Evolutionary conservation across 2,797 vertebrate genomes (phyloP).

Genomic region (Parauchenoglanis punctatus): DNA sequence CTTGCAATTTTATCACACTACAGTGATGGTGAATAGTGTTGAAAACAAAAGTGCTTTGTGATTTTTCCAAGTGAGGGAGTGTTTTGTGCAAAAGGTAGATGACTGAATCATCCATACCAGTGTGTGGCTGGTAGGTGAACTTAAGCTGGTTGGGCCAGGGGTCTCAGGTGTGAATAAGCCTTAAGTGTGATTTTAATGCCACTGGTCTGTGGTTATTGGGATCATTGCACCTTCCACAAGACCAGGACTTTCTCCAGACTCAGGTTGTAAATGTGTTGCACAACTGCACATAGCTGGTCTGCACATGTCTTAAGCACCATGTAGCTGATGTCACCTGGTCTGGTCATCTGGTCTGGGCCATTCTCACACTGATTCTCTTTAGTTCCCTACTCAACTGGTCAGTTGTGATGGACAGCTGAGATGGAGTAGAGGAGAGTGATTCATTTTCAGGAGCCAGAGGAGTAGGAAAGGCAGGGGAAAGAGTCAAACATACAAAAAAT

Average conservation of each 20-base stretch:
- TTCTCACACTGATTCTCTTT: slow-evolving; percentile 6
- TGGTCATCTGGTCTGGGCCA: neutral
- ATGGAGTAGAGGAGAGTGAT: neutral
- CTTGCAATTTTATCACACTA: neutral
- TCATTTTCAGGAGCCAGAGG: neutral
- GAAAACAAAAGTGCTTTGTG: neutral
- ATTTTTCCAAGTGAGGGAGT: neutral
- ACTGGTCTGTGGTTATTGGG: too few species aligned
- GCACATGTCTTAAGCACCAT: neutral
- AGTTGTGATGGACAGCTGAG: neutral
- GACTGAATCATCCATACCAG: neutral
- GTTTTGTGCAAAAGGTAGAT: neutral
- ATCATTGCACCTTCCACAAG: too few species aligned
- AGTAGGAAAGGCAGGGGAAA: neutral
- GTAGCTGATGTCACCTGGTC: neutral
- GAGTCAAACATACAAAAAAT: neutral
- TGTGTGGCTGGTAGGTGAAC: neutral
- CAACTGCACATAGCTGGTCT: neutral
- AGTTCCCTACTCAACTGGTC: neutral
- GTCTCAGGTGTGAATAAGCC: neutral
- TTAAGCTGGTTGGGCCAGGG: neutral
- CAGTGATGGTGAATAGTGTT: neutral
- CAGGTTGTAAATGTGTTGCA: neutral
- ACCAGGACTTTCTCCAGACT: too few species aligned
- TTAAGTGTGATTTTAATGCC: neutral